phyloP scores from a whole-genome alignment of 2,888 invertebrate genomes.

The Pristionchus japonicus region DNA sequence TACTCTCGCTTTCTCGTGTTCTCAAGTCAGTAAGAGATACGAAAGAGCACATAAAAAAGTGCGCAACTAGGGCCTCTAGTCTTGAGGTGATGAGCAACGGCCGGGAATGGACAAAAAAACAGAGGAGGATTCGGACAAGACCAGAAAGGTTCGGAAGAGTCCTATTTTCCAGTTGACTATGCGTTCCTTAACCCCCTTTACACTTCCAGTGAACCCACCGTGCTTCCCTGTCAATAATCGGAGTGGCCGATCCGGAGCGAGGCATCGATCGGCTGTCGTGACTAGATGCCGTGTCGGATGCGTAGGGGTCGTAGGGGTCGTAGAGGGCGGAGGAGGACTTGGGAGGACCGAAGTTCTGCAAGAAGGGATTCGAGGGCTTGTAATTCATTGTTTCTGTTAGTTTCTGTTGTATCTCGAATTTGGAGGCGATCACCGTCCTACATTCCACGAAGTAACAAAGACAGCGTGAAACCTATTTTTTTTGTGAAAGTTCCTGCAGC shows the following conservation, averaged over 20 bases:
- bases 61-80: no score
- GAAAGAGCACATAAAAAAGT: background rate
- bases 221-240: constrained; percentile 93
- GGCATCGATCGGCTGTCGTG: constrained; percentile 78
- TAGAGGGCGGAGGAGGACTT: constrained; percentile 46
- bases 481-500: background rate
- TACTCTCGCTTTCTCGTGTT: background rate
- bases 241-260: constrained; percentile 82
- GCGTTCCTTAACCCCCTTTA: no score
- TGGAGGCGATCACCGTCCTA: background rate
- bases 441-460: no score
- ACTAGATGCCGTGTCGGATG: constrained; percentile 58
- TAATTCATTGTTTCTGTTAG: no score
- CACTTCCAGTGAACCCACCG: no score
- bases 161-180: no score
- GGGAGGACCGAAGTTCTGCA: constrained; percentile 46
- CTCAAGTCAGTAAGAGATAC: background rate
- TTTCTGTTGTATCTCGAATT: background rate
- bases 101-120: no score
- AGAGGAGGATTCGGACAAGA: no score
- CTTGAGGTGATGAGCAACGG: no score
- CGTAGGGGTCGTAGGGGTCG: constrained; percentile 65
- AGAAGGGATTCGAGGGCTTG: no score
- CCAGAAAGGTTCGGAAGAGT: no score
- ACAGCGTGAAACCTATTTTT: no score